A percentile compares a stretch with the other conserved stretches of the same genome.
phyloP scores from a whole-genome alignment of 2,113 vertebrate genomes.

The Macquaria australasica region DNA sequence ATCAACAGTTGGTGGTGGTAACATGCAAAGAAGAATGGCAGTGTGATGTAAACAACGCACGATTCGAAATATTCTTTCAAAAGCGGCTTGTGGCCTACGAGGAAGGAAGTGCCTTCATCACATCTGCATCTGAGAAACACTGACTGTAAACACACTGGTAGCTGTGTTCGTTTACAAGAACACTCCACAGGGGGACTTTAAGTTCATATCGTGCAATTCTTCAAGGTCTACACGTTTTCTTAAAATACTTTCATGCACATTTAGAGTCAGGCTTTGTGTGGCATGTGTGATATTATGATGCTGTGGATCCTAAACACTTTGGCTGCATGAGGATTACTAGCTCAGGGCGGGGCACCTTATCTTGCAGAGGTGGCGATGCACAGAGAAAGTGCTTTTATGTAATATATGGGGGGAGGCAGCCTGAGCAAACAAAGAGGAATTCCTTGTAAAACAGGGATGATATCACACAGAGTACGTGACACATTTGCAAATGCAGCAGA shows the following conservation, averaged over 20 bases:
- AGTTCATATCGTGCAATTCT: background rate
- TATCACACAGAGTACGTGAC: conserved; percentile 44
- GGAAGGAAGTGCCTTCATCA: background rate
- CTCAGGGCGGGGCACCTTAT: background rate
- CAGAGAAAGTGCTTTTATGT: too few species aligned
- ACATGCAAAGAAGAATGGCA: background rate
- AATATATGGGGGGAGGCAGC: background rate
- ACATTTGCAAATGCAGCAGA: conserved; percentile 40
- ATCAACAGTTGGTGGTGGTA: too few species aligned
- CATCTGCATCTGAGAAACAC: background rate
- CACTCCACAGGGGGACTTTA: background rate
- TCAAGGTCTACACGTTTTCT: background rate
- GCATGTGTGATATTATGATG: background rate
- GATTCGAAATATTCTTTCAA: too few species aligned
- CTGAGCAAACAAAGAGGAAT: conserved; percentile 32
- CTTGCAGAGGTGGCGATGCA: background rate
- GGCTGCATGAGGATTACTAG: background rate
- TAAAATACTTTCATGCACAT: background rate
- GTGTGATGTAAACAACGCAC: too few species aligned
- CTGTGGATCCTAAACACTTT: background rate
- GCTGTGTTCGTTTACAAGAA: conserved; percentile 1
- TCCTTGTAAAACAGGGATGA: conserved; percentile 31
- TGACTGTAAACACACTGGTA: background rate
- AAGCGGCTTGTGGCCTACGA: too few species aligned
- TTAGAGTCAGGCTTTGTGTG: background rate